Evolutionary conservation across 2,797 vertebrate species (phyloP), one percentile per base, ranked within the genome.

Genomic region (Tolypeutes matacus): DNA sequence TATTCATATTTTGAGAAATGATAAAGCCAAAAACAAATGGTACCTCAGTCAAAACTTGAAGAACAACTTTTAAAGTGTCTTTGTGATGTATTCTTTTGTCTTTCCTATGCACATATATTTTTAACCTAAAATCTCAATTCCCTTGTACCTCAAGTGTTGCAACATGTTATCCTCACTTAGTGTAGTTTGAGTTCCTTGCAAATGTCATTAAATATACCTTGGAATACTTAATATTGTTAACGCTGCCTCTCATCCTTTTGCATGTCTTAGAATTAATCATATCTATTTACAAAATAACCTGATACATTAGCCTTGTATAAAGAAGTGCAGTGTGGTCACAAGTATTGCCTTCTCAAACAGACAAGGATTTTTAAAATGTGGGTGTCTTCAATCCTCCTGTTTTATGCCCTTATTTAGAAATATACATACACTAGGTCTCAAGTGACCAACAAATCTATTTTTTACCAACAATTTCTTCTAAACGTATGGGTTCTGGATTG

Each of bases 191-290:
- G 21, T 67, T 86, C 46, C 82, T 89, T 78, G 12, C n/a, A 95
- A 88, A 46, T 11, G 76, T 65, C 15, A 77, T 82, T 87, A 86
- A 84, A 51, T 94, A 81, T 58, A 72, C 53, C 81, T 84, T 92
- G n/a, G 7, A 62, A 91, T 91, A 93, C 49, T 49, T 60, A 56
- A 18, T 85, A 86, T 81, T 82, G 91, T 89, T 72, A 85, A 93
- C 36, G 23, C 34, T 46, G 29, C 31, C 49, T 85, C 29, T 91
- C 34, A 60, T 75, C 29, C 64, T 89, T 92, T 72, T 49, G 7
- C 21, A 82, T 78, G 82, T 78, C 83, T 91, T 83, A 91, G 31
- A 95, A 91, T 76, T 72, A 72, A 94, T 31, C 17, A 84, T 70
- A 60, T 18, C 29, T 73, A 53, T 77, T 80, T 87, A 76, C 14